Conservation (phyloP, 2,888 invertebrate species). For the Dorcus parallelipipedus region DNA sequence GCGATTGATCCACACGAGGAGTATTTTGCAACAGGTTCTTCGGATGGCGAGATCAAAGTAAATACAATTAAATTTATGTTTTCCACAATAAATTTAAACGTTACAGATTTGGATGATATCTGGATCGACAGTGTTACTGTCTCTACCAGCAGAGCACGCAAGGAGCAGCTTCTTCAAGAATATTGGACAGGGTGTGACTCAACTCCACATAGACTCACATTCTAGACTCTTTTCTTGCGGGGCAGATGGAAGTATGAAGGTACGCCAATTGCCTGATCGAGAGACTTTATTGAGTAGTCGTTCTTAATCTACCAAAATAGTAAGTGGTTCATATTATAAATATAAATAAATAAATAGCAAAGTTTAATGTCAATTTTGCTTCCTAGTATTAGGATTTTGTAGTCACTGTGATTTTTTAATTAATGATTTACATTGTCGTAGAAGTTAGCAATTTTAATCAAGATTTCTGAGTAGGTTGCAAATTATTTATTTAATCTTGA, state of each 20-base stretch:
- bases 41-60: conserved; percentile 90
- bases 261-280: conserved; percentile 85
- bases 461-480: too few relatives aligned
- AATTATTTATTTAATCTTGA: too few relatives aligned
- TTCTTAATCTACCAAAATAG: background rate
- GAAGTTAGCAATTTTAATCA: too few relatives aligned
- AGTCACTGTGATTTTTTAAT: too few relatives aligned
- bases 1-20: conserved; percentile 94
- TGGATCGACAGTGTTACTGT: conserved; percentile 80
- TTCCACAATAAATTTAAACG: conserved; percentile 12
- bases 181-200: conserved; percentile 95
- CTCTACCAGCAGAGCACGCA: conserved; percentile 92
- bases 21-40: conserved; percentile 93
- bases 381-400: too few relatives aligned
- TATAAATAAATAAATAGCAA: too few relatives aligned
- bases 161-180: conserved; percentile 96
- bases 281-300: conserved; percentile 45
- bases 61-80: background rate
- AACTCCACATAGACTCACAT: conserved; percentile 86
- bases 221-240: conserved; percentile 96
- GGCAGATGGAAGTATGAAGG: conserved; percentile 98
- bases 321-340: too few relatives aligned
- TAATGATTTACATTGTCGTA: too few relatives aligned
- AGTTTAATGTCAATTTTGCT: too few relatives aligned
- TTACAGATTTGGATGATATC: conserved; percentile 89